Base-by-base conservation (phyloP, 2,888 invertebrate genomes). In the Callyntrura guangdongensis region DNA sequence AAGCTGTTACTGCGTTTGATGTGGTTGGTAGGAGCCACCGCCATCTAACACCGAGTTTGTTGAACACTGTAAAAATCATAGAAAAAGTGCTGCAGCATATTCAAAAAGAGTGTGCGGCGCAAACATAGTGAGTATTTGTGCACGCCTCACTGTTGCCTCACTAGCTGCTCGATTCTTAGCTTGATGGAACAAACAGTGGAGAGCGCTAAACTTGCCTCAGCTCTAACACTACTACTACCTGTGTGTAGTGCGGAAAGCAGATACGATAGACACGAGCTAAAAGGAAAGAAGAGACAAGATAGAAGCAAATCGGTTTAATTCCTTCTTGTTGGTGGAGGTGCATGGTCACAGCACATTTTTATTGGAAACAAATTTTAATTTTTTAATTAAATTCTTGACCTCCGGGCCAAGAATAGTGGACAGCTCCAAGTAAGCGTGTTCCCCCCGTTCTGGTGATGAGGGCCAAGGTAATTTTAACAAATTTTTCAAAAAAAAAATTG, bases 381-480 rank as follows among this genome's bases (percentile, higher is more conserved):
- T 72, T 72, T 47, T 74, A 74, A 72, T 89, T 82, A 88, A 45
- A 72, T 47, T 82, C 82, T 89, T 82, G 88, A 83, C 89, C 89
- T 77, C 25, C 89, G 89, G 89, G 89, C 83, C 89, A 89, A 89
- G 89, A 89, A 53, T 45, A 89, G 74, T 83, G 89, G 89, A 83
- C 9, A 64, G 17, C 17, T 17, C 0, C n/a, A 45, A 20, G 61
- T 53, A 59, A 47, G 20, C 49, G 53, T 77, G 36, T 87, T 81
- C 69, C 64, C 74, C 88, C 67, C 14, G 20, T 14, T 67, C 53
- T 49, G 85, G 86, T 69, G 88, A 92, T 92, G 92, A 92, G 92
- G 88, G 92, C 90, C 84, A 92, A 92, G 92, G 92, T 92, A 90
- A 87, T 27, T 27, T n/a, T 61, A 17, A 61, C 0, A 17, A 36